phyloP scores from a whole-genome alignment of 2,888 invertebrate genomes.

The Aproaerema taeniolella region DNA sequence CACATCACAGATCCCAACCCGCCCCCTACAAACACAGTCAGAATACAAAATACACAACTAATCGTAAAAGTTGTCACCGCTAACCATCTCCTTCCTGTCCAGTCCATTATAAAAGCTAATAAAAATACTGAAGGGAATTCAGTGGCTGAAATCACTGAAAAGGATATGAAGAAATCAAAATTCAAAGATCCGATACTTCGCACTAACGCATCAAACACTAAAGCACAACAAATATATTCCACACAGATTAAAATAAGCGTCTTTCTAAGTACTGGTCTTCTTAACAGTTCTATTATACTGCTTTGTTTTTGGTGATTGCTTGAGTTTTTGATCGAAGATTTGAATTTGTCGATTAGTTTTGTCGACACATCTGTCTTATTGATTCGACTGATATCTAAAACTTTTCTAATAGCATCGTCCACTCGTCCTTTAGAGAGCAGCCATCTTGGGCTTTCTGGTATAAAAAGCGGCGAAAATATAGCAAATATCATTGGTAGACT shows the following conservation, averaged over 20 bases:
- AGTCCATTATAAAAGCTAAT: slow-evolving; percentile 44
- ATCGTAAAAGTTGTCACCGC: slow-evolving; percentile 32
- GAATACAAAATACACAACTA: slow-evolving; percentile 36
- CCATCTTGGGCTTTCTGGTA: slow-evolving; percentile 55
- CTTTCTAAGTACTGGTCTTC: slow-evolving; percentile 37
- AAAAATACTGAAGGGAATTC: slow-evolving; percentile 46
- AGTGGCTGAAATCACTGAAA: slow-evolving; percentile 44
- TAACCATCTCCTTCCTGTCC: slow-evolving; percentile 47
- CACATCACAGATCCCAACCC: slow-evolving; percentile 40
- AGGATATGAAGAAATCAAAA: slow-evolving; percentile 49
- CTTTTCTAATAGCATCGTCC: slow-evolving; percentile 42
- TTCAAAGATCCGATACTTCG: slow-evolving; percentile 42
- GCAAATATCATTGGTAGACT: slow-evolving; percentile 41
- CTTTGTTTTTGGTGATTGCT: slow-evolving; percentile 30
- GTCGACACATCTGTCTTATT: slow-evolving; percentile 41
- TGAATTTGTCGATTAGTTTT: slow-evolving; percentile 43
- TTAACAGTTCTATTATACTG: slow-evolving; percentile 39
- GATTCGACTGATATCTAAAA: slow-evolving; percentile 39
- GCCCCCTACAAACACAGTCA: slow-evolving; percentile 33
- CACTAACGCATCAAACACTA: slow-evolving; percentile 44
- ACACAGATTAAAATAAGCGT: slow-evolving; percentile 40
- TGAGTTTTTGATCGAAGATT: slow-evolving; percentile 23
- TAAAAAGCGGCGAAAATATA: slow-evolving; percentile 36
- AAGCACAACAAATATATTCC: slow-evolving; percentile 40
- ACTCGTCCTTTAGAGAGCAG: slow-evolving; percentile 43